These are phyloP conservation scores for Nycticryphes semicollaris DNA, from an alignment of 2,113 vertebrate genomes.

Conservation along the genomic window DNA sequence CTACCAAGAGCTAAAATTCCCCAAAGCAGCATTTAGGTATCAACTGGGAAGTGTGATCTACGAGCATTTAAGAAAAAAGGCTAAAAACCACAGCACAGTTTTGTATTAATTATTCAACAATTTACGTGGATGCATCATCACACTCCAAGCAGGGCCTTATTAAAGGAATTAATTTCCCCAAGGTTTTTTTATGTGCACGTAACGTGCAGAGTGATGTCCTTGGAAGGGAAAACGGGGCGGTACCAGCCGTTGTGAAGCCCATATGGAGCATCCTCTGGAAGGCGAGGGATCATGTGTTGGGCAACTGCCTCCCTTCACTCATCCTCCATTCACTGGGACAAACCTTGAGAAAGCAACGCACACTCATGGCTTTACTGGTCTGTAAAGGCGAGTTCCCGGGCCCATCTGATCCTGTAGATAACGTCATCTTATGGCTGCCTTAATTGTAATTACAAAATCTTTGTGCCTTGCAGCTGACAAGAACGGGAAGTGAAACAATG, in stretches of 20 bases:
- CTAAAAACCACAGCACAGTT: background rate
- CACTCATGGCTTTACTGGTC: accelerated
- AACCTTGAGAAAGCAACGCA: accelerated
- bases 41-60: background rate
- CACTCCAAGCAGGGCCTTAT: background rate
- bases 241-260: background rate
- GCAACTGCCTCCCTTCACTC: background rate
- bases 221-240: accelerated
- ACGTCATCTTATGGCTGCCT: background rate
- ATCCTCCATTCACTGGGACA: background rate
- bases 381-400: background rate
- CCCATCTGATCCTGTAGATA: constrained; percentile 11
- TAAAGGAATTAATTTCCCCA: background rate
- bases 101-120: background rate
- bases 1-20: background rate
- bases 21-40: background rate
- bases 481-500: constrained; percentile 30
- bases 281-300: accelerated
- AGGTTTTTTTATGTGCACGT: background rate
- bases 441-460: background rate
- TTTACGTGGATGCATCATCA: background rate
- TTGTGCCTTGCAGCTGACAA: constrained; percentile 14
- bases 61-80: background rate
- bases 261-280: accelerated
- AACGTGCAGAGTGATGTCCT: background rate